Base-by-base conservation (phyloP, 1,140 invertebrate species). In the Neodiprion lecontei region DNA sequence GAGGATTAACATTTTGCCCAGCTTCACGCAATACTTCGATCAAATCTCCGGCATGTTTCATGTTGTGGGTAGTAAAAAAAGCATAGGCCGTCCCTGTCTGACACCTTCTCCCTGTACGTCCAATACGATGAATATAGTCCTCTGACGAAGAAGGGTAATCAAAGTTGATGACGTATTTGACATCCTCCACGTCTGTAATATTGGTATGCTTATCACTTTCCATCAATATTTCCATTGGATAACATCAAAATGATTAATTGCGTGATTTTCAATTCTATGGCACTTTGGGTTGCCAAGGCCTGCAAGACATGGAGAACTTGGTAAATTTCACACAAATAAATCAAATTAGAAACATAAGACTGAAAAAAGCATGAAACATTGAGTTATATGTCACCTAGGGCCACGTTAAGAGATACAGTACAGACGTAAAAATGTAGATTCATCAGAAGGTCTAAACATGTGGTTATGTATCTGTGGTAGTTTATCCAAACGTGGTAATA, bases 91-190 rank as follows among this genome's bases (percentile, higher is more conserved):
- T 95, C 66, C 95, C 95, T 11, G 90, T 92, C 80, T 93, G 92
- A 67, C 91, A 89, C 69, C 90, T 91, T 66, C 95, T 88, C 40
- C 93, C 95, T 68, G 95, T 96, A 74, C 95, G 91, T 48, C 95
- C 95, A 82, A 96, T 96, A 71, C 95, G 89, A 85, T 96, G 95
- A 75, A 96, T 93, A 83, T 96, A 96, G 84, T 96, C 95, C 85
- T 96, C 95, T 50, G 93, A 94, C 70, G 92, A 93, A 77, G 92
- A 93, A 7, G 95, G 95, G 87, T 94, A 96, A 87, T 96, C 95
- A 84, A 92, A 96, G 87, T 96, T 96, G 81, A 96, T 94, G 4
- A 96, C 95, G 89, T 93, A 95, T 82, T 95, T 95, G 71, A 96
- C 94, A 86, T 96, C 95, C 79, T 94, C 93, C 73, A 96, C 94